Evolutionary conservation across 2,797 vertebrate species (phyloP), one percentile per base, ranked within the genome.

Genomic region (Enteromius argenteus): DNA sequence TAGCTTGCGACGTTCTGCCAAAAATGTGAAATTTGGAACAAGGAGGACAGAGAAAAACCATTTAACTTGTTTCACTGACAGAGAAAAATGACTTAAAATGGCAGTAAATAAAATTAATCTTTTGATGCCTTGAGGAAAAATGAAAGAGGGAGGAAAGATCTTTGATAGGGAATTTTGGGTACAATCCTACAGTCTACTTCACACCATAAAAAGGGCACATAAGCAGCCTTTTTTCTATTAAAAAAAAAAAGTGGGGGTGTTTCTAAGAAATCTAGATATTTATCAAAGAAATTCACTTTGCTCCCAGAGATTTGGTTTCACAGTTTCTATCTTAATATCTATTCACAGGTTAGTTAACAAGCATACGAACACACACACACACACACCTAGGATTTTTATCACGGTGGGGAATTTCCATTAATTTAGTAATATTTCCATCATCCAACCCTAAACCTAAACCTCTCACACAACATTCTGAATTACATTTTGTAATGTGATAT

Each of bases 231-330:
- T 71, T 17, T 39, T 35, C 14, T 23, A 17, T 21, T 21, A 32
- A 23, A 8, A 30, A 53, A 42, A 14, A 39, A 80, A 80, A 37
- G 14, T 67, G 39, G 46, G 62, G 62, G 30, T 44, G 56, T 66
- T 85, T 85, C 72, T 46, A n/a, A 81, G 79, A 85, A 71, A 74
- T 66, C 66, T 13, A 67, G 69, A 74, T 73, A 67, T 49, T 66
- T 39, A 17, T 66, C 44, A 10, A 21, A 64, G 17, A 64, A 62
- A 46, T 71, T 9, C 49, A 83, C 64, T 46, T 19, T 68, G 17
- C 9, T 58, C 13, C 60, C 21, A 35, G 37, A 13, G n/a, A n/a
- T 42, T 78, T 39, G 11, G 75, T 72, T 79, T 80, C 35, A 1
- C 30, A 30, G 7, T 51, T 79, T 85, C 74, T 66, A 85, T 85